Base-by-base conservation (phyloP, 2,797 vertebrate species). In the Hyperoplus lanceolatus region DNA sequence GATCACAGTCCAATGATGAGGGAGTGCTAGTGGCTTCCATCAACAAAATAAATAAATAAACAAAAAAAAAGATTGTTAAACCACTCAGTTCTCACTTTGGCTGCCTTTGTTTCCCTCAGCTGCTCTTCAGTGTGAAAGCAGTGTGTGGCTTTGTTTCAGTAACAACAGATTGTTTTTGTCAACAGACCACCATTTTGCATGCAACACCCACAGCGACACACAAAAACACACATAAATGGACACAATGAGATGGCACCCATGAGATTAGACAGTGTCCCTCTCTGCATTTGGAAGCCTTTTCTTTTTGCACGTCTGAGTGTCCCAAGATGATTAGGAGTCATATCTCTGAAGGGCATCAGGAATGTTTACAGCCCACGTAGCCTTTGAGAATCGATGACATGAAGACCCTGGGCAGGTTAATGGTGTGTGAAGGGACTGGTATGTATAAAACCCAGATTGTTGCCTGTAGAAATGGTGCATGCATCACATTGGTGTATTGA, bases 321-420 rank as follows among this genome's bases (percentile, higher is more conserved):
- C 70, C 75, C 64, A 13, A 75, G 74, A 82, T 91, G 88, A 92
- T 89, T 88, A 82, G 83, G 78, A 92, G 78, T 11, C 79, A 90
- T 91, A 87, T 85, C 90, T 91, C 83, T 85, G 91, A 93, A 90
- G 90, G 85, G 79, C 90, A 92, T 91, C 85, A 38, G 86, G 77
- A 87, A 77, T 73, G 70, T 90, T 92, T 89, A 89, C 89, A 86
- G 87, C 83, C 88, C 75, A 46, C 82, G 88, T 79, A 83, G 84
- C 86, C 87, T 90, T 89, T 89, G 78, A 83, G 83, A 94, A 93
- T 94, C 86, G 77, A 94, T 68, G 83, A 91, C 85, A 85, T 61
- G 70, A 87, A 89, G 81, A 92, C 83, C 79, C 66, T 42, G 78
- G 79, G 88, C 87, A 77, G 90, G 90, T 92, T 93, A 92, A 95